Base-by-base conservation (phyloP, 2,797 vertebrate genomes). In the Acanthurus leucopareius region DNA sequence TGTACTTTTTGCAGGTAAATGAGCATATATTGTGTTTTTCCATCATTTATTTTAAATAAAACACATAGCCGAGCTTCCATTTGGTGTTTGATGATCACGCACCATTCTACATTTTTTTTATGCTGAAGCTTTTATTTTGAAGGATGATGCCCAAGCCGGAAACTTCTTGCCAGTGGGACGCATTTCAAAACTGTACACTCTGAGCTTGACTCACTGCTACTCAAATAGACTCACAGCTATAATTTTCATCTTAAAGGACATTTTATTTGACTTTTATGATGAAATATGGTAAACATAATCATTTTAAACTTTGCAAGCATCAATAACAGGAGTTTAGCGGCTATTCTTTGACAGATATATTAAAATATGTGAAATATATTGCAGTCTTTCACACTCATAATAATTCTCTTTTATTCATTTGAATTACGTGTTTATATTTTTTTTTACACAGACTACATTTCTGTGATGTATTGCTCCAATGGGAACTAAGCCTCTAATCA, bases 61-160 rank as follows among this genome's bases (percentile, higher is more conserved):
- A 25, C 20, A 15, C 13, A 14, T 38, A 22, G 15, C 15, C 10
- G 4, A 19, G 3, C 13, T 49, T 51, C 15, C 38, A 32, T 1
- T 4, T 28, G 19, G 28, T 32, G 28, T 32, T 32, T 32, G 28
- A 32, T 32, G 28, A 32, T 5, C 28, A 5, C 3, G 4, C 4
- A 32, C 28, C 28, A 32, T 32, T 32, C 28, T 32, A 32, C 28
- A 32, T 4, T 32, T 32, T 5, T 32, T 32, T 15, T 3, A 49
- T 16, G 45, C 4, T 61, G 0, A 22, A 0, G 5, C 75, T 6
- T 87, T 89, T 91, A 91, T 74, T 88, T 79, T 91, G 87, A 73
- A 87, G 28, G 38, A 42, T 20, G 4, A 71, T 44, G 22, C 35
- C 28, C 22, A 57, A 75, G 72, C 69, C 76, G 65, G 84, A 90